Evolutionary conservation across 2,888 invertebrate species (phyloP), one percentile per base, ranked within the genome.

Genomic region (Campaea margaritaria): DNA sequence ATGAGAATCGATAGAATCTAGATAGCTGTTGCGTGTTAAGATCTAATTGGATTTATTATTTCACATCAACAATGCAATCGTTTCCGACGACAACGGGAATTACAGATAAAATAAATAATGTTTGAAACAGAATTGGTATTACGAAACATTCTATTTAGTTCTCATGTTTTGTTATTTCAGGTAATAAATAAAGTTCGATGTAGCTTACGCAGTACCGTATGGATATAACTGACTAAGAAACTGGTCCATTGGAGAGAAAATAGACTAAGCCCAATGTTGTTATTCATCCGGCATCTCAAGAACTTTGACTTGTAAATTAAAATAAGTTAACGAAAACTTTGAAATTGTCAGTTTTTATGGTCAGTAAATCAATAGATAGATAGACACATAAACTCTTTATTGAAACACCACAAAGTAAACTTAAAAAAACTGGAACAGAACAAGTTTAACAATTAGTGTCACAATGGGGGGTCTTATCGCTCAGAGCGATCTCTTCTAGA

Each of bases 71-170:
- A 67, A 67, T 66, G 61, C 52, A 46, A 62, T 61, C 56, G 46
- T 63, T 58, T 42, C 58, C 47, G 56, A 67, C 55, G 61, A 58
- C 64, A 65, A 61, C 45, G 56, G 52, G 57, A 58, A 44, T 62
- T 45, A 66, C 60, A 56, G 48, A 62, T 64, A 62, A 68, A 73
- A 64, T 69, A 67, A 73, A 67, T 70, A 67, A 66, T 62, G 60
- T 64, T 62, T 63, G 64, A 69, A 69, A 65, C 65, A 56, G 64
- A 68, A 68, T 67, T 62, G 67, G 58, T 64, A 72, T 73, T 75
- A 65, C 67, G 73, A 73, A 76, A 77, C 67, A 57, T 65, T 67
- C 72, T 69, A 68, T 70, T 73, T 69, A 67, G 61, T 68, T 72
- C 56, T 49, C 69, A 55, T 69, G 62, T 72, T 73, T 71, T 65